Conservation (phyloP, 1,140 invertebrate genomes). For the Heterodera carotae region DNA sequence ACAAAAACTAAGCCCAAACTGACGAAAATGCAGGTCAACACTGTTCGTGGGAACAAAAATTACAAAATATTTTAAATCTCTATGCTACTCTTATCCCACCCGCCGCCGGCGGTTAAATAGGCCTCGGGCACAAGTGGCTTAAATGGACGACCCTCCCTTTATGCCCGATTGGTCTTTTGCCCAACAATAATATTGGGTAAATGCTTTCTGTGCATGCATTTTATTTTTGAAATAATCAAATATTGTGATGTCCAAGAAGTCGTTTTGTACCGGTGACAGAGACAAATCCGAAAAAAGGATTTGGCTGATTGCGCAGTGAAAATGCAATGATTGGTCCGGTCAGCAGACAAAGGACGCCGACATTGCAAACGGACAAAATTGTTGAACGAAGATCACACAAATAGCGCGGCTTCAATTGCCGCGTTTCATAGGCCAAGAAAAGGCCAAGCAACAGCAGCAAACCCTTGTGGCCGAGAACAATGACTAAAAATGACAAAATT, state of each 20-base stretch:
- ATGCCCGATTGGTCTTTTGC: no score
- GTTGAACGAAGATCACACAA: slow-evolving; percentile 92
- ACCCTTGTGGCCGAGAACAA: slow-evolving; percentile 94
- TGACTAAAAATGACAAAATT: slow-evolving; percentile 71
- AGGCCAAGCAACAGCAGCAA: slow-evolving; percentile 91
- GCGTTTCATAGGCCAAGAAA: slow-evolving; percentile 94
- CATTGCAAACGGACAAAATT: slow-evolving; percentile 98
- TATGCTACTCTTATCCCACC: not conserved
- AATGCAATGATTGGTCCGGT: slow-evolving; percentile 88
- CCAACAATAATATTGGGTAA: no score
- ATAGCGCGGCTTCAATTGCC: slow-evolving; percentile 82
- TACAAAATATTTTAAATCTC: not conserved
- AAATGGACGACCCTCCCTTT: no score
- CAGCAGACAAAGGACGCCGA: slow-evolving; percentile 91
- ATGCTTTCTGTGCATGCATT: no score
- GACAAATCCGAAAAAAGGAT: slow-evolving; percentile 94
- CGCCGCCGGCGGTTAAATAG: no score
- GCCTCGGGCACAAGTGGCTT: no score
- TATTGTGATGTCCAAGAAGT: slow-evolving; percentile 32
- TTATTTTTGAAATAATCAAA: not conserved
- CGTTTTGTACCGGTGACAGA: slow-evolving; percentile 80
- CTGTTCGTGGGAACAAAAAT: slow-evolving; percentile 28
- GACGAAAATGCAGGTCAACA: slow-evolving; percentile 55
- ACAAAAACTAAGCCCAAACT: slow-evolving; percentile 73
- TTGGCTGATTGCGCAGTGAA: slow-evolving; percentile 92